Base-by-base conservation (phyloP, 1,140 invertebrate genomes). In the Rhopalosiphum maidis region DNA sequence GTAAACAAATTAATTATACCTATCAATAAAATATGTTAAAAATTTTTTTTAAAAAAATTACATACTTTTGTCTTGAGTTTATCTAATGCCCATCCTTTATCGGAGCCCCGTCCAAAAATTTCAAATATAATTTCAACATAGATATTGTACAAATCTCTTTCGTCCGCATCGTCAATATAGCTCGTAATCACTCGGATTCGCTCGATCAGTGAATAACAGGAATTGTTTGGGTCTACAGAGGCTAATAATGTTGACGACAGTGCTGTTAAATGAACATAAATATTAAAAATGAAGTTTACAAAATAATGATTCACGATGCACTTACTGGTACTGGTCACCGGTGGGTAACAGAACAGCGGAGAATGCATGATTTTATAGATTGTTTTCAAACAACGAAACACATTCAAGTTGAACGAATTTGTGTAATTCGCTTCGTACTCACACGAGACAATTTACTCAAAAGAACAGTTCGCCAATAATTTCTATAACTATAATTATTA, bases 21-120 rank as follows among this genome's bases (percentile, higher is more conserved):
- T 11, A 43, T n/a, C 6, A 46, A 46, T 35, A 77, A 77, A 77
- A 77, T 37, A 2, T 30, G 22, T 77, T 43, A 5, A 2, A 41
- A 41, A 41, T 2, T 41, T 41, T 41, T 41, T 41, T 41, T 41
- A 41, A 41, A 41, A 85, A 41, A 18, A 5, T 55, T 90, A 77
- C 55, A 48, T 92, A 92, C 91, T 41, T 4, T 92, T n/a, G 77
- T 83, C 51, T 92, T 92, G 9, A 92, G 18, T 83, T 83, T 77
- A 85, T 92, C 91, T 37, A 92, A 51, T 35, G 22, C 35, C 91
- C 60, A 92, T 83, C 91, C 91, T 54, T 48, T 92, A 18, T 30
- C n/a, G 15, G 91, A 7, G 8, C 68, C 68, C 9, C 46, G 91
- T 35, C 91, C 91, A 48, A 92, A 92, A 92, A 92, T 85, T 41